Conservation (phyloP, 2,113 vertebrate species). For the Typhlomys cinereus region DNA sequence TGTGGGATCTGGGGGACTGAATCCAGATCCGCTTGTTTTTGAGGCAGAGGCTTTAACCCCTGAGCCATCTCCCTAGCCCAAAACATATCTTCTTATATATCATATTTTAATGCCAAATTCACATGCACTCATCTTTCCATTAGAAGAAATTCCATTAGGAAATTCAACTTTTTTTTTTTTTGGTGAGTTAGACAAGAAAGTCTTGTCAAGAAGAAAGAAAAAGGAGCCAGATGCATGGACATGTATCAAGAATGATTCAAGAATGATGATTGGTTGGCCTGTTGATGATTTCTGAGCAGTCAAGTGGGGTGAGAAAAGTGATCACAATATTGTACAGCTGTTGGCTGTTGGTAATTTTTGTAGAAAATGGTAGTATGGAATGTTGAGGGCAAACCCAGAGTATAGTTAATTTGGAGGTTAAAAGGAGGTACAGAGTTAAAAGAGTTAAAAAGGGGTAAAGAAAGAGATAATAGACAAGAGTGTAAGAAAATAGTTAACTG, state of each 20-base stretch:
- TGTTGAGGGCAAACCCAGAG: slow-evolving; percentile 18
- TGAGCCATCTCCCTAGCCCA: too few relatives aligned
- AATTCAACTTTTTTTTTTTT: slow-evolving; percentile 39
- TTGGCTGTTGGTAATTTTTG: slow-evolving; percentile 11
- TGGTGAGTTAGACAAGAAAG: not conserved
- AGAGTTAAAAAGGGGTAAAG: too few relatives aligned
- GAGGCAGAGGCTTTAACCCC: too few relatives aligned
- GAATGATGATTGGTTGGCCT: not conserved
- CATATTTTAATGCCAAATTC: slow-evolving; percentile 16
- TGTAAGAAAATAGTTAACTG: slow-evolving; percentile 24
- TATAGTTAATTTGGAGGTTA: slow-evolving; percentile 16
- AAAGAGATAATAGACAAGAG: slow-evolving; percentile 5
- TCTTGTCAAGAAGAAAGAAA: slow-evolving; percentile 34
- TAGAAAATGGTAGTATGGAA: slow-evolving; percentile 14
- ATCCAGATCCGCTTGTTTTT: too few relatives aligned
- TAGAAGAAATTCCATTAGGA: slow-evolving; percentile 9
- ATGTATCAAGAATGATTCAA: slow-evolving; percentile 44
- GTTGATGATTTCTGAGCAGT: slow-evolving; percentile 27
- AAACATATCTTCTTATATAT: not conserved
- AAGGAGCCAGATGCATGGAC: not conserved
- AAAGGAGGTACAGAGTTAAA: slow-evolving; percentile 31
- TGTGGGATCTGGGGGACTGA: too few relatives aligned
- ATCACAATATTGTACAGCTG: slow-evolving; percentile 21
- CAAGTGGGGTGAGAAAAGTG: slow-evolving; percentile 41
- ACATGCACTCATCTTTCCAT: not conserved